A percentile compares a stretch with the other conserved stretches of the same genome.
Evolutionary conservation across 2,113 vertebrate species (phyloP).

Genomic region (Ctenomys sociabilis): DNA sequence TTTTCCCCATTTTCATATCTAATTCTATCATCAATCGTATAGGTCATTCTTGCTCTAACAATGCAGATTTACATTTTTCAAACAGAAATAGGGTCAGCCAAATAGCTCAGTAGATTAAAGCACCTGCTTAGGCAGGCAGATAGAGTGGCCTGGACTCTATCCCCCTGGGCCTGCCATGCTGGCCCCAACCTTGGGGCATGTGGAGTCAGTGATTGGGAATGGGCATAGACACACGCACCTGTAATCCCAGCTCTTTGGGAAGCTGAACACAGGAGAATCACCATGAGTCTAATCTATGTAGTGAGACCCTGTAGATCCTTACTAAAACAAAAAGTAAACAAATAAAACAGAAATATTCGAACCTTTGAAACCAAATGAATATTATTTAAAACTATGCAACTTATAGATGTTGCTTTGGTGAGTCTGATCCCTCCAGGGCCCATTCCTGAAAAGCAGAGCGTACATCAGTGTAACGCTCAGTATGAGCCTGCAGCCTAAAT

Average conservation of each 20-base stretch:
- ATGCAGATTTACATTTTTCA: not conserved
- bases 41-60: not conserved
- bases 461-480: fast-evolving
- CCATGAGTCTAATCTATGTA: no score
- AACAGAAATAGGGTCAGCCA: not conserved
- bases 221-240: no score
- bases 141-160: no score
- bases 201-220: no score
- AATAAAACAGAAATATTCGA: not conserved
- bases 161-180: no score
- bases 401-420: not conserved
- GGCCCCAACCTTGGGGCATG: no score
- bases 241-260: no score
- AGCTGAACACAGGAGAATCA: no score
- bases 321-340: no score
- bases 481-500: fast-evolving
- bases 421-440: not conserved
- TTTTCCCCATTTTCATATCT: not conserved
- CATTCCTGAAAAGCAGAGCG: not conserved
- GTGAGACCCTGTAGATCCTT: no score
- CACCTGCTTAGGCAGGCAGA: no score
- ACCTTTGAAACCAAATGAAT: not conserved
- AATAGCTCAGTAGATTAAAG: no score
- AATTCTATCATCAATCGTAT: not conserved
- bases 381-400: not conserved